These are phyloP conservation scores for Sinosuthora webbiana DNA, from an alignment of 2,113 vertebrate genomes.

Conservation along the genomic window DNA sequence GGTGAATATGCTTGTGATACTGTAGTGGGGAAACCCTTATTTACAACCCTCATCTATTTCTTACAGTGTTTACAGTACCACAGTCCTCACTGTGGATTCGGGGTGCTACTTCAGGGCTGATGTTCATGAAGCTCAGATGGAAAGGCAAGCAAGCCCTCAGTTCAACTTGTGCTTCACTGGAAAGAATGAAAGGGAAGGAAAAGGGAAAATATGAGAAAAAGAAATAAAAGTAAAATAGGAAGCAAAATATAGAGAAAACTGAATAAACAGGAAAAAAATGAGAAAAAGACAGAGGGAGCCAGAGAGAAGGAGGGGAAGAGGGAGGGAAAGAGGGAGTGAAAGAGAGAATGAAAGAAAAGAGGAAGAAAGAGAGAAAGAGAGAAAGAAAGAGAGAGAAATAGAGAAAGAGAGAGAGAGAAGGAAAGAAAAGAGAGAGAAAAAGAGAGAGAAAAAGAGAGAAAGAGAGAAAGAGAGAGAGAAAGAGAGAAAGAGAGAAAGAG, in stretches of 20 bases:
- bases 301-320: too few species aligned
- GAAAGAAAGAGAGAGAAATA: too few species aligned
- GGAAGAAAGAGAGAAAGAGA: too few species aligned
- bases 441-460: too few species aligned
- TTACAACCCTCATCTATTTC: not conserved
- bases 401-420: too few species aligned
- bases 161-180: not conserved
- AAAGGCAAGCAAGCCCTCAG: not conserved
- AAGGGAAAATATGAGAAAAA: not conserved
- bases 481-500: too few species aligned
- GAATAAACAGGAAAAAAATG: not conserved
- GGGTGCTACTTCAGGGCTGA: not conserved
- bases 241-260: not conserved
- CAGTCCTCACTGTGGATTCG: not conserved
- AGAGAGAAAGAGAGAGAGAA: too few species aligned
- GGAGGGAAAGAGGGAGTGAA: accelerated
- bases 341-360: accelerated
- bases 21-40: too few species aligned
- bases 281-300: not conserved
- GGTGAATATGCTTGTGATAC: not conserved
- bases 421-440: too few species aligned
- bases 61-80: not conserved
- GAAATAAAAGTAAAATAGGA: not conserved
- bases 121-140: not conserved
- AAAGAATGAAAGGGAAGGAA: not conserved